Conservation (phyloP, 2,113 vertebrate species). For the Procavia capensis region DNA sequence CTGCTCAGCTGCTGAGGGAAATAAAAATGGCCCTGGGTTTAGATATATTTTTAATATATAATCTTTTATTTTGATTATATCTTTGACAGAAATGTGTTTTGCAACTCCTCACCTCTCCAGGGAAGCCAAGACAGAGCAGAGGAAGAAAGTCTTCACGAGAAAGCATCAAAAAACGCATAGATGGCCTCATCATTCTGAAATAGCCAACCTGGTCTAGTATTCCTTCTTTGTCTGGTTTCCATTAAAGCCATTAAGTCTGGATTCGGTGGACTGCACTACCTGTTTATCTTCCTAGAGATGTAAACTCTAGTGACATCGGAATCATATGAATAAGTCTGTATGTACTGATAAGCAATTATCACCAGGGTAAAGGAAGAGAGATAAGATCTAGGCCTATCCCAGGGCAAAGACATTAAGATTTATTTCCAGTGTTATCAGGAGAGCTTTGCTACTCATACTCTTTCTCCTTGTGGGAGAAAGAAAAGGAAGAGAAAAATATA, state of each 20-base stretch:
- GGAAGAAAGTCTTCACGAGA: neutral
- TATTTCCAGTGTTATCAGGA: slow-evolving; percentile 66
- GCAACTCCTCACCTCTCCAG: slow-evolving; percentile 22
- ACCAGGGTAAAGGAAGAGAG: slow-evolving; percentile 64
- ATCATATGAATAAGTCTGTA: slow-evolving; percentile 55
- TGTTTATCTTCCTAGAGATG: slow-evolving; percentile 54
- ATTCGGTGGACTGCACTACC: slow-evolving; percentile 48
- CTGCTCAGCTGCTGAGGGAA: neutral
- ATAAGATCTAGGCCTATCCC: slow-evolving; percentile 64
- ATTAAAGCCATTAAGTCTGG: slow-evolving; percentile 64
- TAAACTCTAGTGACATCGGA: slow-evolving; percentile 35
- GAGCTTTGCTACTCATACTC: slow-evolving; percentile 54
- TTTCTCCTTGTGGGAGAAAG: slow-evolving; percentile 55
- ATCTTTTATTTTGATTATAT: slow-evolving; percentile 59
- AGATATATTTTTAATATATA: slow-evolving; percentile 58
- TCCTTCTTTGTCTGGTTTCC: slow-evolving; percentile 61
- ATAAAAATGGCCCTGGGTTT: slow-evolving; percentile 21
- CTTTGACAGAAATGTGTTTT: slow-evolving; percentile 62
- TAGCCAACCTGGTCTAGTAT: neutral
- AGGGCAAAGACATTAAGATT: slow-evolving; percentile 69
- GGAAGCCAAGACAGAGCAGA: slow-evolving; percentile 26
- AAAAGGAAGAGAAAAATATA: slow-evolving; percentile 54
- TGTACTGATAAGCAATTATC: slow-evolving; percentile 84
- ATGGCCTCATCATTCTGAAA: slow-evolving; percentile 71
- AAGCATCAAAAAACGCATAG: slow-evolving; percentile 48